phyloP scores from a whole-genome alignment of 1,140 invertebrate genomes.

The Drosophila lacteicornis region DNA sequence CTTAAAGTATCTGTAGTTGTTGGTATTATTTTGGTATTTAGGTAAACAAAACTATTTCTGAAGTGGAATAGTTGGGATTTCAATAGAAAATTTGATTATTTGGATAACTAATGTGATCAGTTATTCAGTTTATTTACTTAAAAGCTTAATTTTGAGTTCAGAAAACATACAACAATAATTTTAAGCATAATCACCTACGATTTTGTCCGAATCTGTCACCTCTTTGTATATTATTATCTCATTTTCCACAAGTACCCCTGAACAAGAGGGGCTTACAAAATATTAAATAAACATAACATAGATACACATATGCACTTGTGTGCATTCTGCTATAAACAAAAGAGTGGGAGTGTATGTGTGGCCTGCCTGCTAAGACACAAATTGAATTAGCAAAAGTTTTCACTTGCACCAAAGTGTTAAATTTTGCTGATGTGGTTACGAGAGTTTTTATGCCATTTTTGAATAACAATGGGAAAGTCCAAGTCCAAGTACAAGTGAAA shows the following conservation, averaged over 20 bases:
- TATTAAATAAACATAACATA: too few relatives aligned
- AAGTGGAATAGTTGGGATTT: too few relatives aligned
- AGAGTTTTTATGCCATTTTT: not conserved
- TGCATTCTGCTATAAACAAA: not conserved
- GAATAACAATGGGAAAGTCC: not conserved
- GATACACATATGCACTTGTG: not conserved
- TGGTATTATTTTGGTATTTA: too few relatives aligned
- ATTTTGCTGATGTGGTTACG: not conserved
- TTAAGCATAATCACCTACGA: too few relatives aligned
- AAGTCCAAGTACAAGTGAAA: not conserved
- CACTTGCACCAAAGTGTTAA: slow-evolving; percentile 16
- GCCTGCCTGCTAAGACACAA: not conserved
- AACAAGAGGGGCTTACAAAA: not conserved
- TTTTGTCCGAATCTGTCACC: too few relatives aligned
- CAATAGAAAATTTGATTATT: too few relatives aligned
- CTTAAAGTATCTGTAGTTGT: too few relatives aligned
- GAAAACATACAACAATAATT: too few relatives aligned
- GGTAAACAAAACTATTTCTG: too few relatives aligned
- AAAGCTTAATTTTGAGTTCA: too few relatives aligned
- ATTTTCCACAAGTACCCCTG: not conserved
- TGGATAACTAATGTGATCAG: too few relatives aligned
- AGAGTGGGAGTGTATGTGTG: not conserved
- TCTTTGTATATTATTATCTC: not conserved
- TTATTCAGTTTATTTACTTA: too few relatives aligned
- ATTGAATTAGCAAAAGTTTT: slow-evolving; percentile 37